Conservation (phyloP, 2,113 vertebrate species). For the Cariama cristata region DNA sequence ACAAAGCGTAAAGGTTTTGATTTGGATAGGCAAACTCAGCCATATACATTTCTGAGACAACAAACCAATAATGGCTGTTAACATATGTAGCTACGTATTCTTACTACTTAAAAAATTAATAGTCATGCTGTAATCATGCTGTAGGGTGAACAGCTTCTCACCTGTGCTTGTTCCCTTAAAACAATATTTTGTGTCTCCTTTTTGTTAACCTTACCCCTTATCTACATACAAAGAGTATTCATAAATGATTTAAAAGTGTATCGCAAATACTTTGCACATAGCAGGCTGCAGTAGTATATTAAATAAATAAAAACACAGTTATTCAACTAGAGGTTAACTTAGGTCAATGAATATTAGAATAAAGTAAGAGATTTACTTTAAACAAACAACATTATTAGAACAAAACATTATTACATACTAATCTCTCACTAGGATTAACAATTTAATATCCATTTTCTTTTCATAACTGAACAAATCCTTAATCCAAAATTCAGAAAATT, state of each 20-base stretch:
- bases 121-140: neutral
- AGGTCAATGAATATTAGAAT: neutral
- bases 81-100: neutral
- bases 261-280: neutral
- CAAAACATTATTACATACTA: neutral
- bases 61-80: neutral
- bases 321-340: neutral
- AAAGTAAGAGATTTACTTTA: neutral
- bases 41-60: neutral
- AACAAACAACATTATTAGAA: neutral
- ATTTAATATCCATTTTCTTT: neutral
- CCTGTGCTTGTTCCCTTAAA: neutral
- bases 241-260: neutral
- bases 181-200: neutral
- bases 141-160: neutral
- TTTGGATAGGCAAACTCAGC: neutral
- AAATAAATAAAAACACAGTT: neutral
- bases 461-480: neutral
- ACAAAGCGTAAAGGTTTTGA: neutral
- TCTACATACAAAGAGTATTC: neutral
- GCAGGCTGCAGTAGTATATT: neutral
- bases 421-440: neutral
- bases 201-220: neutral
- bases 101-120: neutral
- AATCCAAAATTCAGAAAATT: neutral